Evolutionary conservation across 30 jellyfish, hydroid and myxozoan genomes (phyloP), one percentile per base, ranked within the genome.

Genomic region (Turritopsis dohrnii): DNA sequence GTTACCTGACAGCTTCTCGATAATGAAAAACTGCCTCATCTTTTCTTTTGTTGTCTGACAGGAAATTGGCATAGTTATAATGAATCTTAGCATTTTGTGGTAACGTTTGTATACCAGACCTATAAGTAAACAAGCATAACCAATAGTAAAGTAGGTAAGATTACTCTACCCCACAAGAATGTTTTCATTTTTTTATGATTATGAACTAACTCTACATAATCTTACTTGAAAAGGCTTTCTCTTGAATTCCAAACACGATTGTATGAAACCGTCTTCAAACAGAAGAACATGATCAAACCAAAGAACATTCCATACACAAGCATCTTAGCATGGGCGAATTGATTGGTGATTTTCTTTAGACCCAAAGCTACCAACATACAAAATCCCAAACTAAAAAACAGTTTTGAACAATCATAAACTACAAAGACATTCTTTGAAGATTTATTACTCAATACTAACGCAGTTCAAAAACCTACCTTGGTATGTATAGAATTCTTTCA

Each of bases 71-170:
- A 60, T 82, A 90, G 71, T 90, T 90, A 88, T 90, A 90, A 66
- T 90, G 97, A 3, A 82, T 94, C 79, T 90, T 90, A 53, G 97
- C 97, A 71, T 90, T 90, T 81, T 86, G 96, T 16, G 97, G 97
- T 26, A 90, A 66, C 9, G 83, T 74, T 60, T 77, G 90, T 26
- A 90, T 85, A 20, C 97, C 97, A 22, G 97, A 86, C 75, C 97
- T 90, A 29, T 1, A n/a, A 76, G 73, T 19, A 60, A 18, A 65
- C 80, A 79, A 72, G 27, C 54, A 74, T 8, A 16, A 21, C 20
- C 16, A 1, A 30, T 76, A n/a, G 24, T 72, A 72, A 72, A 72
- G 18, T 18, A 25, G 24, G 81, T n/a, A n/a, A n/a, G n/a, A n/a
- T n/a, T n/a, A n/a, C n/a, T n/a, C n/a, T n/a, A n/a, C n/a, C n/a